A percentile compares a stretch with the other conserved stretches of the same genome.
phyloP scores from a whole-genome alignment of 2,888 invertebrate genomes.

The Erpobdella octoculata region DNA sequence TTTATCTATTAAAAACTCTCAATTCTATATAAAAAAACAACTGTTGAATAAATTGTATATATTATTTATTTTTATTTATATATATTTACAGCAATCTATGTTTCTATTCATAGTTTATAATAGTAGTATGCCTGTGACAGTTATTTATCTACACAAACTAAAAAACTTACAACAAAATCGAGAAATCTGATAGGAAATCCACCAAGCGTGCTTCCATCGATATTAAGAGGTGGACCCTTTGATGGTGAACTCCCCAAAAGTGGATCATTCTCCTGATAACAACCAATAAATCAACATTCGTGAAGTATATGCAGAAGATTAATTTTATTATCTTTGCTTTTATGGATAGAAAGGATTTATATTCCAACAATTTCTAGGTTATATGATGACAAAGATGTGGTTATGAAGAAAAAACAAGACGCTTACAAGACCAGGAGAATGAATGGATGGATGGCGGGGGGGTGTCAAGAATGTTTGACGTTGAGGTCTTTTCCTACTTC shows the following conservation, averaged over 20 bases:
- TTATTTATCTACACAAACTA: constrained; percentile 33
- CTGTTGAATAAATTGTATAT: too few relatives aligned
- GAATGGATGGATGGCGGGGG: constrained; percentile 45
- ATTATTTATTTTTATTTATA: too few relatives aligned
- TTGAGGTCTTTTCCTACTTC: constrained; percentile 56
- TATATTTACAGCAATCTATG: too few relatives aligned
- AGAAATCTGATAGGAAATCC: constrained; percentile 76
- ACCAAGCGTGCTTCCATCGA: constrained; percentile 59
- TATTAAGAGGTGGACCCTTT: constrained; percentile 48
- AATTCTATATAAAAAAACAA: too few relatives aligned
- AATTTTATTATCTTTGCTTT: too few relatives aligned
- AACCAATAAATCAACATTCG: too few relatives aligned
- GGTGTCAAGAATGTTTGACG: constrained; percentile 45
- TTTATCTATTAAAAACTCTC: too few relatives aligned
- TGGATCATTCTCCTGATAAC: constrained; percentile 52
- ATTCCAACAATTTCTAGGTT: background rate
- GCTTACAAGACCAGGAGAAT: constrained; percentile 44
- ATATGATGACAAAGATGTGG: too few relatives aligned
- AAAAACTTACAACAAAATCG: constrained; percentile 63
- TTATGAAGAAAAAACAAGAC: constrained; percentile 24
- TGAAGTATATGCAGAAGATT: too few relatives aligned
- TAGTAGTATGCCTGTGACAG: too few relatives aligned
- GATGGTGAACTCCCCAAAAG: constrained; percentile 51
- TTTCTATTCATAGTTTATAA: too few relatives aligned
- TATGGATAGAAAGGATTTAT: too few relatives aligned